Evolutionary conservation across 2,113 vertebrate genomes (phyloP).

Genomic region (Pygoscelis antarcticus): DNA sequence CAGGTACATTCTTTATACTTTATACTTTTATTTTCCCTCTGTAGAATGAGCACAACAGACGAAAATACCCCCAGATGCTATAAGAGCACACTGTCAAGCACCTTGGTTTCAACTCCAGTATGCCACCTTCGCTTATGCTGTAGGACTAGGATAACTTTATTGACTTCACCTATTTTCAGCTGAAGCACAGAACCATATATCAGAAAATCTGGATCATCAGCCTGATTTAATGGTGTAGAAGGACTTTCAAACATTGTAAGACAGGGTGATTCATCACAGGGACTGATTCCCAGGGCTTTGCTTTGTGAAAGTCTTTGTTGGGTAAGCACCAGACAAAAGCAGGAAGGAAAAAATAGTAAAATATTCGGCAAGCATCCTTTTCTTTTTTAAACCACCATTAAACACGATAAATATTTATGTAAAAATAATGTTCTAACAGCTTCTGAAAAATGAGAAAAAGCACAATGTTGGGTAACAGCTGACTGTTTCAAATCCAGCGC

Average conservation of each 20-base stretch:
- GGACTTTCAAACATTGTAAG: background rate
- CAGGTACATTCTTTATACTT: background rate
- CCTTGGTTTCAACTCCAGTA: background rate
- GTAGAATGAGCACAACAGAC: background rate
- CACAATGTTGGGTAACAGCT: background rate
- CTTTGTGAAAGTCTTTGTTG: background rate
- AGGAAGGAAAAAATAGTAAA: background rate
- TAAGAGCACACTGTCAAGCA: background rate
- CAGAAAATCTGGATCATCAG: conserved; percentile 9
- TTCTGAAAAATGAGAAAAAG: background rate
- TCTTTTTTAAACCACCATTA: background rate
- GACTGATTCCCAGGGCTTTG: background rate
- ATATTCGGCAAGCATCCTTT: background rate
- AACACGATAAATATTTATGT: background rate
- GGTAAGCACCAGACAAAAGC: background rate
- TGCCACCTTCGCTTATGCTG: background rate
- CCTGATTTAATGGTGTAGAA: background rate
- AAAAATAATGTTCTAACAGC: background rate
- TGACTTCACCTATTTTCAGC: background rate
- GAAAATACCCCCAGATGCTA: background rate
- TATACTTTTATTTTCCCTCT: background rate
- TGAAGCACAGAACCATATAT: background rate
- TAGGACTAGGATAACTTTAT: background rate
- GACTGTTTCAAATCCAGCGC: background rate
- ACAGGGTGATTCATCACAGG: conserved; percentile 21